Percentiles rank a stretch among this genome's conserved stretches.
Conservation (phyloP, 2,113 vertebrate species). For the Chinchilla lanigera region DNA sequence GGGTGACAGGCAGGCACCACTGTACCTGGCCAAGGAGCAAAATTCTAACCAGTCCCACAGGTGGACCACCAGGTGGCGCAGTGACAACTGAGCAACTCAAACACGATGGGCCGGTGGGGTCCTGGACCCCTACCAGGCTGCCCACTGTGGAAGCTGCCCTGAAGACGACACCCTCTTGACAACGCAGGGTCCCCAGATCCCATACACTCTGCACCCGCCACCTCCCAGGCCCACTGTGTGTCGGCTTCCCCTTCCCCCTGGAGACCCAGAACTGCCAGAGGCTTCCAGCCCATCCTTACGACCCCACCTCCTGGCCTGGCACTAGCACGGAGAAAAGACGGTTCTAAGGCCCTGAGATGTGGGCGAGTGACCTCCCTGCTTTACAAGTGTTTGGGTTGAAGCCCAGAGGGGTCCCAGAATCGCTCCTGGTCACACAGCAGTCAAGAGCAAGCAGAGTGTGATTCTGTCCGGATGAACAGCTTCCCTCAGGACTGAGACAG, state of each 20-base stretch:
- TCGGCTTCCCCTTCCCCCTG: background rate
- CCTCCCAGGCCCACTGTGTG: background rate
- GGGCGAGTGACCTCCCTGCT: background rate
- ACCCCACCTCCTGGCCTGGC: background rate
- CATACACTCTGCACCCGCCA: background rate
- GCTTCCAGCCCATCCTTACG: background rate
- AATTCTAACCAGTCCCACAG: background rate
- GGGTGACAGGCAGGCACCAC: background rate
- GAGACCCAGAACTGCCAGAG: background rate
- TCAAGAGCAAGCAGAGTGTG: background rate
- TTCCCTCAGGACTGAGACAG: background rate
- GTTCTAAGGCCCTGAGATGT: background rate
- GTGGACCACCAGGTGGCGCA: background rate
- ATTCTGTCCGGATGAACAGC: background rate
- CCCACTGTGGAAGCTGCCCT: background rate
- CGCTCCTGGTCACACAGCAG: background rate
- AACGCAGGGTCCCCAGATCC: background rate
- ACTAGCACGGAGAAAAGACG: background rate
- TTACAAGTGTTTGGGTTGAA: background rate
- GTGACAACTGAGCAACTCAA: background rate
- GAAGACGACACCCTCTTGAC: background rate
- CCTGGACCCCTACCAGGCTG: background rate
- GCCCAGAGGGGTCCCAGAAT: background rate
- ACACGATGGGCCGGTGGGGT: too few species aligned
- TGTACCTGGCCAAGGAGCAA: background rate